Evolutionary conservation across 1,140 invertebrate species (phyloP), one percentile per base, ranked within the genome.

Genomic region (Dolichoris vasculosae): DNA sequence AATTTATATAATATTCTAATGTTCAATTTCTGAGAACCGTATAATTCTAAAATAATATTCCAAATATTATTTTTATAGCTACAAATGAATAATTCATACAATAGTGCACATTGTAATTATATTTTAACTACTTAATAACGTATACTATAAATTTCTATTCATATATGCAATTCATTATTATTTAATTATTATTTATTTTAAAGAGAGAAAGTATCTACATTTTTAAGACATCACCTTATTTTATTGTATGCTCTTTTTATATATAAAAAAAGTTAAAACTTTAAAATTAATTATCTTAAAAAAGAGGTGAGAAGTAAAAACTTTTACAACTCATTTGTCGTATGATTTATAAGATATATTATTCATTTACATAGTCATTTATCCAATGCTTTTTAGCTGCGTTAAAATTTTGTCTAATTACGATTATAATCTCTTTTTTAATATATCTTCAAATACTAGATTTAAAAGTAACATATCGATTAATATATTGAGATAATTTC

Each of bases 151-250:
- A 69, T 69, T 69, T 40, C 35, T 40, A 71, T 71, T 20, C 67
- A n/a, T 23, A 40, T 40, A 40, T 71, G 67, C 67, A 38, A 4
- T 71, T 71, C 13, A 38, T 38, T 71, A 71, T 71, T 38, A 32
- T 71, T 40, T 71, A 71, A 40, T 71, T 71, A 67, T 67, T 67
- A 32, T 67, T 9, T 67, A 67, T 35, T 67, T 67, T 67, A 15
- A 67, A 0, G n/a, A 67, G 30, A 32, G 63, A 67, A 67, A 67
- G 63, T 32, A 6, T 8, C 2, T 1, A 32, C 32, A 15, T 1
- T 32, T 67, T 32, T 17, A 32, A 32, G 15, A 15, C 30, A 32
- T 67, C 63, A 23, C 2, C 4, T n/a, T n/a, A 1, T 30, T n/a
- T 30, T n/a, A 63, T 63, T 63, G 2, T 63, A 26, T 46, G 13